phyloP scores from a whole-genome alignment of 2,888 invertebrate species.

The Piscicola geometra region DNA sequence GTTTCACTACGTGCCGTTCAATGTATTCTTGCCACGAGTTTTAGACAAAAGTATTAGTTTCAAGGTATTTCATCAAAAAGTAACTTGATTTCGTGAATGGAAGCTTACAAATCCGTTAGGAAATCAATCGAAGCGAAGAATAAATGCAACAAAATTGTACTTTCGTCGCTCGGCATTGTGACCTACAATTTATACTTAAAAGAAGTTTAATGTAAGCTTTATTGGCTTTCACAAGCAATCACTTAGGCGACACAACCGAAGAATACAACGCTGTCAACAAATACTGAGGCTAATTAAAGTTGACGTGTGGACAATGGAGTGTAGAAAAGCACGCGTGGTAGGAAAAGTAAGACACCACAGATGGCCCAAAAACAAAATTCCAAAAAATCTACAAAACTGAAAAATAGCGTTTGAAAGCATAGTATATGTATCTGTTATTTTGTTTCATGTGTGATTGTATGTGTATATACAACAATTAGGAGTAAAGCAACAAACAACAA shows the following conservation, averaged over 20 bases:
- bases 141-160: no score
- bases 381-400: background rate
- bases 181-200: no score
- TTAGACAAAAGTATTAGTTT: no score
- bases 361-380: conserved; percentile 25
- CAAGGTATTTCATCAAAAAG: no score
- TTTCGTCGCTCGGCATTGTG: no score
- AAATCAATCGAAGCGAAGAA: no score
- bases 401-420: conserved; percentile 10
- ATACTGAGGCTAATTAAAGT: background rate
- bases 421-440: background rate
- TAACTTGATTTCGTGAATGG: no score
- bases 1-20: no score
- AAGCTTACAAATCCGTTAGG: no score
- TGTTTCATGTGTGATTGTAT: background rate
- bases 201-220: background rate
- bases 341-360: conserved; percentile 32
- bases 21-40: no score
- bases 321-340: conserved; percentile 11
- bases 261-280: background rate
- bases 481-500: conserved; percentile 9
- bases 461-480: background rate
- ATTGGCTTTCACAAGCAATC: background rate
- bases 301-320: background rate
- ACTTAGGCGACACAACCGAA: background rate